Conservation (phyloP, 2,113 vertebrate species). For the Calyptomena viridis region DNA sequence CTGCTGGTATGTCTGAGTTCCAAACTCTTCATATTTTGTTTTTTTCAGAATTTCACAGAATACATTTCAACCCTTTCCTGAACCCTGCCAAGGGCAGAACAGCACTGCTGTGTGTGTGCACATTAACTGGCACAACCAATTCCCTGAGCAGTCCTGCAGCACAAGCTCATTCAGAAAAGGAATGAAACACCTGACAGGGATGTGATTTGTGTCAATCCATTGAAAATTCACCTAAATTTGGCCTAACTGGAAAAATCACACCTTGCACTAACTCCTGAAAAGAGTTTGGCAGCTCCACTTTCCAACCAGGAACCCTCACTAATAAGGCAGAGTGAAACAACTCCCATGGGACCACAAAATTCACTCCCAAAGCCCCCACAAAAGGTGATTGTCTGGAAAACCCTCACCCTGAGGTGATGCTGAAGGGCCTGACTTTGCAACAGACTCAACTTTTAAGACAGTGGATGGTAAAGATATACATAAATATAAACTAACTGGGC, state of each 20-base stretch:
- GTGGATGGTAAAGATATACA: background rate
- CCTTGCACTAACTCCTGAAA: background rate
- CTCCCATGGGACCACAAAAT: background rate
- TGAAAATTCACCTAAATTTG: background rate
- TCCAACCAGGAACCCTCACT: background rate
- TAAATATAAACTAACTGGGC: background rate
- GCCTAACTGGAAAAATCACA: background rate
- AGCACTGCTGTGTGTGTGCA: accelerated
- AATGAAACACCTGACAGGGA: background rate
- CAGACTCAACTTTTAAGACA: background rate
- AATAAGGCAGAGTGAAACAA: background rate
- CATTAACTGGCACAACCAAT: background rate
- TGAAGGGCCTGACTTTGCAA: background rate
- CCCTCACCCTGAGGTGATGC: background rate
- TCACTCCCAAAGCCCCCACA: background rate
- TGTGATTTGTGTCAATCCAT: background rate
- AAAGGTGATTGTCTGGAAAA: background rate
- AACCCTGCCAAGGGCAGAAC: background rate
- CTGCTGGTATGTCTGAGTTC: background rate
- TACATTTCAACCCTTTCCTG: background rate
- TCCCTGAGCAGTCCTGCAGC: background rate
- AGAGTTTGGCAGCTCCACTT: background rate
- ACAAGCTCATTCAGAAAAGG: background rate
- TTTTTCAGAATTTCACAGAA: background rate
- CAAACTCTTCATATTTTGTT: background rate